phyloP scores from a whole-genome alignment of 2,888 invertebrate species.

The Oscheius myriophilus region DNA sequence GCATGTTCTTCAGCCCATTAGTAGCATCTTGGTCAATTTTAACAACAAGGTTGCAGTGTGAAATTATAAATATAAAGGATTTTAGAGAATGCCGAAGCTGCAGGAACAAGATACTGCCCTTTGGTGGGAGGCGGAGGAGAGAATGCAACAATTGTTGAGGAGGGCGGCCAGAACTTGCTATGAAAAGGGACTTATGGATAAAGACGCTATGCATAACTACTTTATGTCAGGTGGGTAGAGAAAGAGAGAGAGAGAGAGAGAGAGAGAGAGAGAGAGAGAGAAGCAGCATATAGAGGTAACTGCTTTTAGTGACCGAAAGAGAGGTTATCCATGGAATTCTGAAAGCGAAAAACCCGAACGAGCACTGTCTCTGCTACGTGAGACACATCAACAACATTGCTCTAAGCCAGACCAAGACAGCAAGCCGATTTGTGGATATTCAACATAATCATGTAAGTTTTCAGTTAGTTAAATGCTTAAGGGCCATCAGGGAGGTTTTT shows the following conservation, averaged over 20 bases:
- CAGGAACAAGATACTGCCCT: constrained; percentile 95
- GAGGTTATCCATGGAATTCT: constrained; percentile 95
- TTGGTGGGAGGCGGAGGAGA: constrained; percentile 96
- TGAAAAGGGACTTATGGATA: constrained; percentile 85
- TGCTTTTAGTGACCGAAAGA: constrained; percentile 86
- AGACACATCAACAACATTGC: constrained; percentile 94
- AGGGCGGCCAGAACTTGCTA: constrained; percentile 86
- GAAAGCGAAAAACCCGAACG: constrained; percentile 86
- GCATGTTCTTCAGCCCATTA: constrained; percentile 93
- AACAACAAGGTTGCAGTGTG: constrained; percentile 86
- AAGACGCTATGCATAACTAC: constrained; percentile 94
- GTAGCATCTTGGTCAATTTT: constrained; percentile 93
- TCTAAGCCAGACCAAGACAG: constrained; percentile 90
- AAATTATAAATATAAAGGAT: neutral
- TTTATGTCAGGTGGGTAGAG: constrained; percentile 90
- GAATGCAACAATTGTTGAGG: constrained; percentile 91
- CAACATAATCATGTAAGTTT: constrained; percentile 72
- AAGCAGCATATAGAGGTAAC: neutral
- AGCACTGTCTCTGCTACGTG: constrained; percentile 90
- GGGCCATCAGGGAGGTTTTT: no score
- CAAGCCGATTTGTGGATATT: constrained; percentile 93
- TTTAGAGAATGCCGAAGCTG: constrained; percentile 87
- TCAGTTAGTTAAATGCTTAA: neutral
- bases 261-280: constrained; percentile 91
- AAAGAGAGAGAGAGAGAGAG: constrained; percentile 38